Evolutionary conservation across 2,888 invertebrate genomes (phyloP).

Genomic region (Drosophila neotestacea): DNA sequence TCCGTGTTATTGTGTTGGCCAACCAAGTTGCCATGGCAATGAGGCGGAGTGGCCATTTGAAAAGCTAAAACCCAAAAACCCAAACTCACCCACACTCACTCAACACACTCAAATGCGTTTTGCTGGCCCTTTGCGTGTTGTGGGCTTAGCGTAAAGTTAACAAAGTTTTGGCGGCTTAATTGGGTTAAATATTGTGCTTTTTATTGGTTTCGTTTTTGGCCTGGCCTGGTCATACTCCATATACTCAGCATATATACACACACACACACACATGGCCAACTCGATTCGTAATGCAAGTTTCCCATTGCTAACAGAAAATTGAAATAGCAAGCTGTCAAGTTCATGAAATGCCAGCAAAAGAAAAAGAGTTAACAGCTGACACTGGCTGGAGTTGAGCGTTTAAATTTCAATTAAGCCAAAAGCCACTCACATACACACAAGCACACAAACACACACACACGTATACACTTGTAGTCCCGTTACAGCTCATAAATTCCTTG

Average conservation of each 20-base stretch:
- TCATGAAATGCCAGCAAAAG: conserved; percentile 47
- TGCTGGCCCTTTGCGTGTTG: conserved; percentile 37
- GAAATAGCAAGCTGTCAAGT: conserved; percentile 61
- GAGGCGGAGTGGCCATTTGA: conserved; percentile 53
- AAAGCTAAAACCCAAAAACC: conserved; percentile 19
- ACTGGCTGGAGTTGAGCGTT: conserved; percentile 61
- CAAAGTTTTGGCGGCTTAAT: conserved; percentile 69
- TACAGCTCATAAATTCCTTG: conserved; percentile 82
- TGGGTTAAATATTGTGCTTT: conserved; percentile 74
- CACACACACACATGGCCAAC: not conserved
- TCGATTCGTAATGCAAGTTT: not conserved
- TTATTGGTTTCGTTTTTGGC: conserved; percentile 67
- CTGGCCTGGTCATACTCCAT: conserved; percentile 22
- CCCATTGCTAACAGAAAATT: conserved; percentile 37
- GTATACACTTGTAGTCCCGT: conserved; percentile 45
- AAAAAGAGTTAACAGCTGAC: conserved; percentile 69
- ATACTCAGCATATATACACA: not conserved
- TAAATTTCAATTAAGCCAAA: conserved; percentile 79
- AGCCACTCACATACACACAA: conserved; percentile 42
- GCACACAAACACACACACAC: conserved; percentile 12
- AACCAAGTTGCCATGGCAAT: conserved; percentile 68
- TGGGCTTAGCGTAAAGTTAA: conserved; percentile 52
- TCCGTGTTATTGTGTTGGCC: conserved; percentile 80
- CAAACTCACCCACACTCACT: conserved; percentile 1
- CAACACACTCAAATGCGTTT: conserved; percentile 12